Evolutionary conservation across 2,888 invertebrate genomes (phyloP).

Genomic region (Eulithis testata): DNA sequence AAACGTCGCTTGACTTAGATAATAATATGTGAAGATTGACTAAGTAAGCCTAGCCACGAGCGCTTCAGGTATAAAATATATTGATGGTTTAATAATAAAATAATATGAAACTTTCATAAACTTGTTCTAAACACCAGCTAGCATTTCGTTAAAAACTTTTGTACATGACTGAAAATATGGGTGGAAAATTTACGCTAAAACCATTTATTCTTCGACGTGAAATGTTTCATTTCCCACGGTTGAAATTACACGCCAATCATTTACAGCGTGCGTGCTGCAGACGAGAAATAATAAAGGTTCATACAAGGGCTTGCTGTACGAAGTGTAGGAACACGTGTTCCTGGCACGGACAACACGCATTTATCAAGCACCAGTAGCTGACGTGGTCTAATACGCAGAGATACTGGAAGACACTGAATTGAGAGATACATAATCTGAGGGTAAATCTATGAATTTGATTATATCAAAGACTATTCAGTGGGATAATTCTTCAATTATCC

Average conservation of each 20-base stretch:
- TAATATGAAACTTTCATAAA: too few species aligned
- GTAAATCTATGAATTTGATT: too few species aligned
- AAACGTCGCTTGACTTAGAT: too few species aligned
- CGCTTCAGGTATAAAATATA: too few species aligned
- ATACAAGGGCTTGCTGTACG: slow-evolving; percentile 7
- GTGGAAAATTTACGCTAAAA: slow-evolving; percentile 12
- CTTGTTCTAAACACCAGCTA: too few species aligned
- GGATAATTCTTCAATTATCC: too few species aligned
- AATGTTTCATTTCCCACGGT: slow-evolving; percentile 20
- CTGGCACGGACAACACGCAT: slow-evolving; percentile 42
- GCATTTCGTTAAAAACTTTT: too few species aligned
- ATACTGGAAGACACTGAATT: not conserved
- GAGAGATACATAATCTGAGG: too few species aligned
- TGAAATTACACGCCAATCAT: slow-evolving; percentile 46
- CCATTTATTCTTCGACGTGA: slow-evolving; percentile 22
- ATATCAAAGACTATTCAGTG: too few species aligned
- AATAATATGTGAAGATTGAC: too few species aligned
- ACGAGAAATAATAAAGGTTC: slow-evolving; percentile 40
- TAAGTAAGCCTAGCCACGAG: too few species aligned
- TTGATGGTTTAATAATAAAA: too few species aligned
- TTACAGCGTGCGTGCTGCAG: slow-evolving; percentile 42
- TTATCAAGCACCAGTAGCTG: slow-evolving; percentile 38
- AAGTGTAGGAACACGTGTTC: slow-evolving; percentile 46
- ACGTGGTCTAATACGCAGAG: not conserved
- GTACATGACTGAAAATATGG: slow-evolving; percentile 14